Base-by-base conservation (phyloP, 2,888 invertebrate genomes). In the Gibbula magus region DNA sequence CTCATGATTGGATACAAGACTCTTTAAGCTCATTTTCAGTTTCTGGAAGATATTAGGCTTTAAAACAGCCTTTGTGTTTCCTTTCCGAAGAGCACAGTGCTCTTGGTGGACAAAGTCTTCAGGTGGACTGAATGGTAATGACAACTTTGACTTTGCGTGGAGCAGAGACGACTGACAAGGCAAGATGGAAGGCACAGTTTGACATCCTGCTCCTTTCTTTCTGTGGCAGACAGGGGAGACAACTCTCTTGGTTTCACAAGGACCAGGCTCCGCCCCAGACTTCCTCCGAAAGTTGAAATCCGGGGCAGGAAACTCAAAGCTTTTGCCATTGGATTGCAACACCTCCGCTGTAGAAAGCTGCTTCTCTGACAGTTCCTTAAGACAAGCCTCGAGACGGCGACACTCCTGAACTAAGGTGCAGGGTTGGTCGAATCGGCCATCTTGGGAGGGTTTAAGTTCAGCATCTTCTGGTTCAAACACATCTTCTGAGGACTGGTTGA, bases 371-470 rank as follows among this genome's bases (percentile, higher is more conserved):
- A 88, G 77, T 8, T 85, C 86, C 66, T 83, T 74, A n/a, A 88
- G 79, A 18, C 86, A 85, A 5, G 85, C 84, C 70, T 87, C 87
- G 13, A 88, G 75, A 78, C 86, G 85, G 16, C 85, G 81, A 81
- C 87, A 88, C 70, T 88, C 88, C 51, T 78, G 77, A 67, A 75
- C 75, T 16, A 75, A 51, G 29, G 61, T 25, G 61, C 25, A 29
- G 1, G 20, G 70, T 16, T 39, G 32, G 35, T 32, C 32, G 13
- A 10, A 20, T n/a, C 70, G 18, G 20, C 70, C 20, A 35, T 35
- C 20, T 70, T 35, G 35, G n/a, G 70, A 70, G 2, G 70, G 20
- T 35, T 8, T 29, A 10, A 39, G 61, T 61, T 29, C 61, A 13
- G 25, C 61, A 61, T 61, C 61, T 29, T 61, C 70, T 2, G 35